Evolutionary conservation across 2,797 vertebrate species (phyloP).

Genomic region (Sylvia borin): DNA sequence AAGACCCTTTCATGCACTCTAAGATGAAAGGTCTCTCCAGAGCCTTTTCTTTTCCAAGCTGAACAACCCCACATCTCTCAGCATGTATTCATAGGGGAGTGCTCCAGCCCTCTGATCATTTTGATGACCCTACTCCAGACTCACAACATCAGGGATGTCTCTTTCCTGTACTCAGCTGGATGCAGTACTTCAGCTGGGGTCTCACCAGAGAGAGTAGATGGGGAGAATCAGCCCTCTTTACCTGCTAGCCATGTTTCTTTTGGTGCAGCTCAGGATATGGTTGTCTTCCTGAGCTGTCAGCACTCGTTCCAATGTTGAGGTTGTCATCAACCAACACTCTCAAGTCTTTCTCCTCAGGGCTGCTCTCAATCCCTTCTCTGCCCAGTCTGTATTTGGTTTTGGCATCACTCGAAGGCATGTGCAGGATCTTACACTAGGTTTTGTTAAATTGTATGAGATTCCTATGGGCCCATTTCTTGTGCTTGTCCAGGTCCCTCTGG

Average conservation of each 20-base stretch:
- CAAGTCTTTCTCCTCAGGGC: background rate
- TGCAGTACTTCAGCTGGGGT: background rate
- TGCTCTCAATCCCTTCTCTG: background rate
- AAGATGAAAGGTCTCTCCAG: background rate
- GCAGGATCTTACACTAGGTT: background rate
- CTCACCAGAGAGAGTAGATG: background rate
- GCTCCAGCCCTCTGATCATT: background rate
- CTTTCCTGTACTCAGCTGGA: background rate
- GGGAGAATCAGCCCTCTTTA: background rate
- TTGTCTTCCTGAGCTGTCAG: background rate
- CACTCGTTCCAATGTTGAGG: background rate
- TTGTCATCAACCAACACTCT: background rate
- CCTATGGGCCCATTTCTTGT: rapidly evolving
- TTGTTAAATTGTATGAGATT: background rate
- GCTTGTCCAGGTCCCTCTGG: background rate
- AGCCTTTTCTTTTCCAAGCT: background rate
- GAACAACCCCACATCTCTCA: background rate
- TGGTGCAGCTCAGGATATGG: background rate
- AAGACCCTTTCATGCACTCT: background rate
- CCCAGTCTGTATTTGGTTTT: background rate
- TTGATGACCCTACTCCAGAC: background rate
- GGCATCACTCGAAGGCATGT: rapidly evolving
- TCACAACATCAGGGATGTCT: background rate
- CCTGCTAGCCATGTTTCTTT: background rate
- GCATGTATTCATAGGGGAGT: background rate